phyloP scores from a whole-genome alignment of 2,797 vertebrate species.

The Buphagus erythrorhynchus region DNA sequence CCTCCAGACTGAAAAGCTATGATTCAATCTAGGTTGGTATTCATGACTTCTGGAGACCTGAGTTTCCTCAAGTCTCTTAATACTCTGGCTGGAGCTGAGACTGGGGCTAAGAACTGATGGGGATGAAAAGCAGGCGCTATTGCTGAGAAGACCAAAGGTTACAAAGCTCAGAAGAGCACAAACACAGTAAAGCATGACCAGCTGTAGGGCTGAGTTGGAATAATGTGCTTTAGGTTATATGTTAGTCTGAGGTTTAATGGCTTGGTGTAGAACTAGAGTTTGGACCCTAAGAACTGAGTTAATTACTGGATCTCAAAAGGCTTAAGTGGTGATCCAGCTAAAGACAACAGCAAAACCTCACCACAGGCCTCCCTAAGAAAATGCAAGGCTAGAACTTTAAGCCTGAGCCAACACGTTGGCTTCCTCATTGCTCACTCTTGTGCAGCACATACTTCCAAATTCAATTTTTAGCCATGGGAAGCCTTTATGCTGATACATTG shows the following conservation, averaged over 20 bases:
- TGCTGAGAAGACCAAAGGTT: not conserved
- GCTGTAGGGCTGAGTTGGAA: not conserved
- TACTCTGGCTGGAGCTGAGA: not conserved
- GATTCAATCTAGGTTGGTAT: not conserved
- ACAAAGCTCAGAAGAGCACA: not conserved
- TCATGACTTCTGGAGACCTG: not conserved
- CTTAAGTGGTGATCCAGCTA: not conserved
- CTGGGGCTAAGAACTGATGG: not conserved
- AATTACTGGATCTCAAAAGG: not conserved
- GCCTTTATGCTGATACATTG: not conserved
- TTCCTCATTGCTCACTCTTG: not conserved
- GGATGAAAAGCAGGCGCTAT: not conserved
- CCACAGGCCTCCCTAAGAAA: not conserved
- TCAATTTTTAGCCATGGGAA: not conserved
- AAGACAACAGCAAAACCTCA: not conserved
- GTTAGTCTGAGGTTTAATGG: not conserved
- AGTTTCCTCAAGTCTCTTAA: not conserved
- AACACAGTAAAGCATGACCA: not conserved
- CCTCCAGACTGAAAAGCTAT: not conserved
- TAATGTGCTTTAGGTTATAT: not conserved
- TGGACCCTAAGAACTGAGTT: not conserved
- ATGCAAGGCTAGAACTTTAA: rapidly evolving
- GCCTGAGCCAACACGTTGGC: rapidly evolving
- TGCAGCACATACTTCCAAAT: not conserved
- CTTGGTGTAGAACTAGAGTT: not conserved